Evolutionary conservation across 1,140 invertebrate genomes (phyloP), one percentile per base, ranked within the genome.

Genomic region (Drosophila leontia): DNA sequence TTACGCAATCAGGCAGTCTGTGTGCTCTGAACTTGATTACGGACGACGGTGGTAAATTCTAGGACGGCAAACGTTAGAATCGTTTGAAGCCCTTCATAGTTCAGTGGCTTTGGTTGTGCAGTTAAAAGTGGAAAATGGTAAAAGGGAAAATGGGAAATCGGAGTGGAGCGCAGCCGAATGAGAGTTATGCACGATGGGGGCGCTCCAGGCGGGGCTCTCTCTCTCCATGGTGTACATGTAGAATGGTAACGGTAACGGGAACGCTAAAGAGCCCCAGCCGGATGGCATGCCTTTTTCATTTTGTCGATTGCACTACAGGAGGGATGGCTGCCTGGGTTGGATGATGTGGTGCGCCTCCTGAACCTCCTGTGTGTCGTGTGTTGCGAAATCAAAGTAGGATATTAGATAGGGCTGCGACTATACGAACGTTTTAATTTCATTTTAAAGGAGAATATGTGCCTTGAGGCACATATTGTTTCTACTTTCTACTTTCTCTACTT

Each of bases 11-110:
- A 74, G 68, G 68, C 69, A 74, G 53, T 72, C n/a, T 60, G 69
- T 71, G 68, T 72, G 69, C 68, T 70, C 69, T 72, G 67, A 72
- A 72, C 67, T 72, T 72, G 69, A 72, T 60, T 72, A 72, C 67
- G 69, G 64, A 19, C 32, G 32, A 35, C 19, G 47, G 12, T 23
- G 44, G 29, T 26, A 48, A 67, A 68, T 56, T 50, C 62, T 65
- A 23, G 48, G 53, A 67, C 32, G 39, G 44, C 67, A 72, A 72
- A 72, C 69, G 41, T 56, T 56, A 56, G 53, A 75, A 47, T 55
- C 70, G 58, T 48, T 75, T 55, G 70, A 75, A 63, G 58, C 71
- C 58, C 58, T 75, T 75, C 29, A 75, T 63, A 75, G 58, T 75
- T 75, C 70, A 75, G 26, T 75, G 71, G 41, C 59, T 72, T 74